A percentile compares a stretch with the other conserved stretches of the same genome.
phyloP scores from a whole-genome alignment of 2,113 vertebrate species.

The Micronycteris hirsuta region DNA sequence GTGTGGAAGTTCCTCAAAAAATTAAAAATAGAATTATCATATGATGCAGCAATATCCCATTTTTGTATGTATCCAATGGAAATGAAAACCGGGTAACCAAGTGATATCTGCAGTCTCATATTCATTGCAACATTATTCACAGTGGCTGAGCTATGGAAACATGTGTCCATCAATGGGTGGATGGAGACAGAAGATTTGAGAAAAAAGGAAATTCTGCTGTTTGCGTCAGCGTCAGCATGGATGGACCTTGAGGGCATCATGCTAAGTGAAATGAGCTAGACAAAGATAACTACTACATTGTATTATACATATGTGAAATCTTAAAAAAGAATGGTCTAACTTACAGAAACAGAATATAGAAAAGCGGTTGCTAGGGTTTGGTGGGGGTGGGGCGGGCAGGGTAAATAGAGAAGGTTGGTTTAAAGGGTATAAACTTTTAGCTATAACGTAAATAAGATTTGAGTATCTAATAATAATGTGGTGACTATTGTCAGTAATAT shows the following conservation, averaged over 20 bases:
- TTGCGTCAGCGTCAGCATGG: neutral
- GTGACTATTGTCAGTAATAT: neutral
- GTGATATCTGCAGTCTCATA: neutral
- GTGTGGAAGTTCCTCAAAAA: neutral
- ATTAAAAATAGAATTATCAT: neutral
- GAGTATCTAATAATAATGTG: neutral
- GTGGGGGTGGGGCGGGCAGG: neutral
- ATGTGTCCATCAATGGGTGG: neutral
- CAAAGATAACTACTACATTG: neutral
- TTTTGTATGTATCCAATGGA: neutral
- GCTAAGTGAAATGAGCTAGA: neutral
- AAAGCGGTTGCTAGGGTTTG: neutral
- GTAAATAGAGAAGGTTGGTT: neutral
- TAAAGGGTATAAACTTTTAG: neutral
- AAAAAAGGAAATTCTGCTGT: neutral
- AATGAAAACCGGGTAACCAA: neutral
- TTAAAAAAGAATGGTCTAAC: neutral
- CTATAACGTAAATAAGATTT: neutral
- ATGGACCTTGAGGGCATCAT: neutral
- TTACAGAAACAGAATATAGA: neutral
- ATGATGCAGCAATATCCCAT: neutral
- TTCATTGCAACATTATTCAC: neutral
- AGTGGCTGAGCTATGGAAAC: neutral
- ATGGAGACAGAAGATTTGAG: neutral
- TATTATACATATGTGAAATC: neutral